These are phyloP conservation scores for Alcis repandata DNA, from an alignment of 2,888 invertebrate genomes.

Conservation along the genomic window DNA sequence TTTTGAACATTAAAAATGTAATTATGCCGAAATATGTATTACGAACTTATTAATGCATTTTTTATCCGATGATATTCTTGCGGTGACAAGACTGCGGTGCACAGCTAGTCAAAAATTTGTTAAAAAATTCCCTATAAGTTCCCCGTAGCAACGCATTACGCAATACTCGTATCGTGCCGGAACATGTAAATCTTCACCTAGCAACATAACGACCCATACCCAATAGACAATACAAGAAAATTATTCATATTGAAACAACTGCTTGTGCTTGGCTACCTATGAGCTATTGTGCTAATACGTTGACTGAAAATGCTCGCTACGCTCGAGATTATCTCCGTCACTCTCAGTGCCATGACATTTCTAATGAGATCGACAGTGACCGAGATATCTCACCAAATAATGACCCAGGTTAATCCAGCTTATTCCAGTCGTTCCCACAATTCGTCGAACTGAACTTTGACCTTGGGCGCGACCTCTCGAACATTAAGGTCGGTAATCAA, in stretches of 20 bases:
- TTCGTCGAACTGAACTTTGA: conserved; percentile 22
- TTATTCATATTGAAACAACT: neutral
- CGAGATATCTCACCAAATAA: too few relatives aligned
- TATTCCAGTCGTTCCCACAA: neutral
- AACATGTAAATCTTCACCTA: conserved; percentile 9
- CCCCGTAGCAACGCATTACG: conserved; percentile 1
- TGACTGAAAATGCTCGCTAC: neutral
- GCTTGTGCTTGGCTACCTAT: neutral
- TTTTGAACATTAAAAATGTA: too few relatives aligned
- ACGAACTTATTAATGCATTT: too few relatives aligned
- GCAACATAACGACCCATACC: neutral
- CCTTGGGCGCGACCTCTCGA: conserved; percentile 33
- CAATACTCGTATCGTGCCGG: conserved; percentile 7
- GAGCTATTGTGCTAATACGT: neutral
- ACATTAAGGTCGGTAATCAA: conserved; percentile 36
- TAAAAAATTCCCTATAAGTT: neutral
- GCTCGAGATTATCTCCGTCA: too few relatives aligned
- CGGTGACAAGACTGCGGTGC: too few relatives aligned
- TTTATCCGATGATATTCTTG: too few relatives aligned
- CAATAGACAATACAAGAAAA: neutral
- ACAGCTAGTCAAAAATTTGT: too few relatives aligned
- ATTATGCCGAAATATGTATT: too few relatives aligned
- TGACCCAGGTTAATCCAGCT: too few relatives aligned
- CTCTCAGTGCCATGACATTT: too few relatives aligned
- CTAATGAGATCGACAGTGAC: too few relatives aligned